Evolutionary conservation across 1,140 invertebrate species (phyloP), one percentile per base, ranked within the genome.

Genomic region (Paracyclopina nana): DNA sequence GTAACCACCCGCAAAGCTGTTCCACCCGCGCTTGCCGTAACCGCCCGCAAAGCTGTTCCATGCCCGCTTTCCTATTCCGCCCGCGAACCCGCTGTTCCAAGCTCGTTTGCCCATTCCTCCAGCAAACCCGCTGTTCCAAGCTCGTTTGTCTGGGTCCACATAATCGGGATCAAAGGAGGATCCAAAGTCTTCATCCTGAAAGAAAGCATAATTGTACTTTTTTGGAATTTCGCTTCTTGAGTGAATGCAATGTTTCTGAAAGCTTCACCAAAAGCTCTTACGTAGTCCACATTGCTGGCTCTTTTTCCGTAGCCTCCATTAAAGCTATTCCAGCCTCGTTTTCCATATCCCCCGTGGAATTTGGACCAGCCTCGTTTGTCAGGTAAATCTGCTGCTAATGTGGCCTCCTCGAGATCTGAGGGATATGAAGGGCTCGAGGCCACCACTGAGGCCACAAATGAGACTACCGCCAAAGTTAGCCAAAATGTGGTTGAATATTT

Each of bases 61-160:
- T 11, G 28, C 46, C 30, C 28, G n/a, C 28, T 31, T 49, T 11
- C 28, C 28, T 22, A 31, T 49, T 3, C 24, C 28, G 5, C 24
- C 24, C 14, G n/a, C n/a, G 30, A 49, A 31, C 16, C 28, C 24
- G n/a, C n/a, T 40, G 46, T 27, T 27, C 24, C 24, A 49, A 14
- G 46, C 43, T 18, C 43, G 46, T 14, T 31, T 49, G 2, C 24
- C 24, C 24, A 27, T 49, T 49, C 24, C 24, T 16, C 28, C 46
- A 28, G 28, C 24, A n/a, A 49, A 49, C 4, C 24, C 28, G 14
- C 16, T 16, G n/a, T 49, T 31, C 46, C 46, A 27, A 34, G 24
- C 24, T 18, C 46, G 3, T 16, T 31, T 49, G 9, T 11, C 18
- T n/a, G n/a, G n/a, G n/a, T n/a, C n/a, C n/a, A n/a, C n/a, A n/a